These are phyloP conservation scores for Protobothrops flavoviridis DNA, from an alignment of 2,113 vertebrate species.

Conservation along the genomic window DNA sequence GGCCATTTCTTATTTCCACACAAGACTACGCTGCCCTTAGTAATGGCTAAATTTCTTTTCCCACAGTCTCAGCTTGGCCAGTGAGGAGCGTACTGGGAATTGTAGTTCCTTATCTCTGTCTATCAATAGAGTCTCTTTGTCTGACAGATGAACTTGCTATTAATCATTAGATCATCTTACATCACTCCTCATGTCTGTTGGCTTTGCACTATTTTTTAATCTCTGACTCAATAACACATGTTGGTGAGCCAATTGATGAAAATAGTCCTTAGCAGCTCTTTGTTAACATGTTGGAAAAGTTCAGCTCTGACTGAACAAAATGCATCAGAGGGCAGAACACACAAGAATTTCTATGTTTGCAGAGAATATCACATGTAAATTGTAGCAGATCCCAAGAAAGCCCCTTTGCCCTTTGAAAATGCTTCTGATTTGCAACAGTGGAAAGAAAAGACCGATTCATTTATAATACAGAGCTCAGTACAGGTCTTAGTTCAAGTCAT, in stretches of 20 bases:
- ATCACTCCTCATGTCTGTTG: neutral
- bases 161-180: neutral
- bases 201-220: slow-evolving; percentile 1
- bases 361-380: neutral
- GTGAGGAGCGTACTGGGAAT: neutral
- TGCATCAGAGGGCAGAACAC: neutral
- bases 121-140: neutral
- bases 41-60: neutral
- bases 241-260: slow-evolving; percentile 9
- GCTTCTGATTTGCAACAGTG: neutral
- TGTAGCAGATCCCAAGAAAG: neutral
- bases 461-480: too few species aligned
- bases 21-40: neutral
- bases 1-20: neutral
- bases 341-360: neutral
- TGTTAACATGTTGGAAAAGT: neutral
- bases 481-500: too few species aligned
- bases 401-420: neutral
- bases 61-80: neutral
- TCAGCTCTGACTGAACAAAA: neutral
- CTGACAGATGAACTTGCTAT: neutral
- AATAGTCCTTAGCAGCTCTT: neutral
- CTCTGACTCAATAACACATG: slow-evolving; percentile 2
- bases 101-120: neutral
- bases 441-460: too few species aligned